Evolutionary conservation across 2,113 vertebrate species (phyloP), one percentile per base, ranked within the genome.

Genomic region (Bucco capensis): DNA sequence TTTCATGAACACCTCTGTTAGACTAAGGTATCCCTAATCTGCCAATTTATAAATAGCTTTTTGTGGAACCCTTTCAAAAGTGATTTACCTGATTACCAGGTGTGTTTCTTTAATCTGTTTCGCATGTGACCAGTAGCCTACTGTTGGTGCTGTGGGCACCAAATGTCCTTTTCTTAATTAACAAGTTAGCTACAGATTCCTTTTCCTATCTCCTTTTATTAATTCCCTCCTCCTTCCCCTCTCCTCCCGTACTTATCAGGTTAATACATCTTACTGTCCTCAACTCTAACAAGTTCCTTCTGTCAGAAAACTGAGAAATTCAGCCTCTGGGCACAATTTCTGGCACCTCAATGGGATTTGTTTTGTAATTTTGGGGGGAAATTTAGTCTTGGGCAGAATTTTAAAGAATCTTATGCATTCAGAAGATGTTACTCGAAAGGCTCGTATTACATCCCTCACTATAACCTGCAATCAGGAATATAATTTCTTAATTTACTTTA

Each of bases 341-440:
- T 86, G 79, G 25, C 72, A 74, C 19, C 12, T 86, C 31, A 77
- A 33, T 21, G 70, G 65, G 28, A 42, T 66, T 82, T 82, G 18
- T 58, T 82, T 77, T 87, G 33, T 67, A 69, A 27, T 76, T 76
- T 84, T 93, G 83, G 27, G 25, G 5, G 65, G 53, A 71, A 83
- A 80, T 56, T 4, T 27, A 54, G 33, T 74, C 38, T 61, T 46
- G 24, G 10, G 12, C 37, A 79, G 46, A 73, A 61, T 65, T 89
- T 72, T 75, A 70, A 71, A 61, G 30, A 54, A 50, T 61, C 7
- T 67, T 72, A 19, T 73, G 17, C 9, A 44, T 83, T 83, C 62
- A 83, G 67, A 60, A 85, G 23, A 22, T 67, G 19, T 33, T 60
- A 49, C 28, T 49, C 31, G 25, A 76, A 73, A 66, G 10, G 27